Evolutionary conservation across 2,113 vertebrate genomes (phyloP).

Genomic region (Hepsetus odoe): DNA sequence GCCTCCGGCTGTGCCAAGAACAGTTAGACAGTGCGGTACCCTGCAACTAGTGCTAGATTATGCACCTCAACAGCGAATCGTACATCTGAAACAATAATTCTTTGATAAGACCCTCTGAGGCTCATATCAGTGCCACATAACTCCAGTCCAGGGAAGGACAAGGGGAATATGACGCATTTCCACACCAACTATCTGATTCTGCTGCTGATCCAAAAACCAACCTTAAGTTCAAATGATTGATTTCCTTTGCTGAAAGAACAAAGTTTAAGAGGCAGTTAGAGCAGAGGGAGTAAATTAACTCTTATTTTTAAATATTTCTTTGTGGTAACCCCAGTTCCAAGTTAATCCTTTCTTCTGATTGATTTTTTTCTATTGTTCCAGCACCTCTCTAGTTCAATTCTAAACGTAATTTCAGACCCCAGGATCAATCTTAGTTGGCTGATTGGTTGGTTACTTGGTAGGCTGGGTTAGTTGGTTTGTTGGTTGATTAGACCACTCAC

Average conservation of each 20-base stretch:
- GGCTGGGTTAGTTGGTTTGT: no score
- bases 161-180: not conserved
- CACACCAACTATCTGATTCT: not conserved
- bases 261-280: no score
- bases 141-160: not conserved
- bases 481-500: no score
- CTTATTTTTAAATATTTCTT: no score
- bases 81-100: not conserved
- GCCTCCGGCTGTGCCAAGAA: not conserved
- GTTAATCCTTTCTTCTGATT: no score
- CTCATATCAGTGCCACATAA: not conserved
- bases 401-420: no score
- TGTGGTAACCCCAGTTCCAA: no score
- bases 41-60: not conserved
- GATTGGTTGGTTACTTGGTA: no score
- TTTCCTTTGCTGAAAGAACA: not conserved
- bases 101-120: not conserved
- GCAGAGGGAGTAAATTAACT: no score
- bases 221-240: not conserved
- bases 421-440: no score
- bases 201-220: not conserved
- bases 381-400: no score
- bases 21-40: not conserved
- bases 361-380: no score
- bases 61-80: not conserved